Percentiles rank a stretch among this genome's conserved stretches.
phyloP scores from a whole-genome alignment of 2,113 vertebrate genomes.

The Opisthocomus hoazin region DNA sequence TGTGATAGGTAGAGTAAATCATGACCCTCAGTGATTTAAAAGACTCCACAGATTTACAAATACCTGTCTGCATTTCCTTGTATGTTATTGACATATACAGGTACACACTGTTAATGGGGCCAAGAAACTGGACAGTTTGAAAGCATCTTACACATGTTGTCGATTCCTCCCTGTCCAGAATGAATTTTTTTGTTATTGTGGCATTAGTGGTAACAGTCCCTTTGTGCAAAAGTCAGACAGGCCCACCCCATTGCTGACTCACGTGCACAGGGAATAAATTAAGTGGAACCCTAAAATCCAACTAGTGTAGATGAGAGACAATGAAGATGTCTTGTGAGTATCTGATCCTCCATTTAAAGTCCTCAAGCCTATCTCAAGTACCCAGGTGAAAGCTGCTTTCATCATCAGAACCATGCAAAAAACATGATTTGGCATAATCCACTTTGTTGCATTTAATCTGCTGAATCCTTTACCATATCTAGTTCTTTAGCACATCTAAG shows the following conservation, averaged over 20 bases:
- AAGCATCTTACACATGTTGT: not conserved
- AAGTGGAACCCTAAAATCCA: not conserved
- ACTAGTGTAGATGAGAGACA: not conserved
- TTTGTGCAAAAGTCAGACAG: not conserved
- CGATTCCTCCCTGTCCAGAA: not conserved
- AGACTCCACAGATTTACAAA: not conserved
- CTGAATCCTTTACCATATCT: not conserved
- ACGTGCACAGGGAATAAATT: not conserved
- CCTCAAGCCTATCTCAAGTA: not conserved
- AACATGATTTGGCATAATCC: not conserved
- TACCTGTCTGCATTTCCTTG: not conserved
- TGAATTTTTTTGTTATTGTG: not conserved
- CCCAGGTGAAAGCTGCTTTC: not conserved
- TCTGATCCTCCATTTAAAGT: not conserved
- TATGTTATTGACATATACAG: not conserved
- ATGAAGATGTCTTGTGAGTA: not conserved
- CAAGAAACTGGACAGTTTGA: not conserved
- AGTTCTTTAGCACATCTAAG: not conserved
- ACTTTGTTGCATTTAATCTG: not conserved
- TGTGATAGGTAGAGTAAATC: not conserved
- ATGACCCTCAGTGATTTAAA: not conserved
- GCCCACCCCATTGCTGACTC: not conserved
- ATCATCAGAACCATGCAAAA: not conserved
- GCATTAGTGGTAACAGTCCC: not conserved
- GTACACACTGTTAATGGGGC: too few relatives aligned